A percentile compares a stretch with the other conserved stretches of the same genome.
phyloP scores from a whole-genome alignment of 2,888 invertebrate species.

The Agonopterix subpropinquella region DNA sequence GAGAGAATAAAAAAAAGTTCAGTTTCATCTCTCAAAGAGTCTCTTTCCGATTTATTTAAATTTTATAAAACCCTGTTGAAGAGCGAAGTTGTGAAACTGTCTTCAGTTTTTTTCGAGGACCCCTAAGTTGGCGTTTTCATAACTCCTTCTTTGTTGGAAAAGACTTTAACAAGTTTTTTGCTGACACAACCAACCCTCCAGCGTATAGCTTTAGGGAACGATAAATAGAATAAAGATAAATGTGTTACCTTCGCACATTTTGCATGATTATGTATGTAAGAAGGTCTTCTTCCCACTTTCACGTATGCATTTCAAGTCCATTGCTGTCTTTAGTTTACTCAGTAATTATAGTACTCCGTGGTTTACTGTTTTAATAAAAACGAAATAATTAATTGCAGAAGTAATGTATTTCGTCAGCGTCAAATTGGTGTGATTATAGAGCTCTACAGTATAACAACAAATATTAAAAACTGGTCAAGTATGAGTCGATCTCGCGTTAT shows the following conservation, averaged over 20 bases:
- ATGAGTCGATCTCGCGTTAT: no score
- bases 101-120: constrained; percentile 46
- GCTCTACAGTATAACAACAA: no score
- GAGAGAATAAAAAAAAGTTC: no score
- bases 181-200: constrained; percentile 46
- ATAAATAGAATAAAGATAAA: constrained; percentile 23
- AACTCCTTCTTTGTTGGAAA: constrained; percentile 56
- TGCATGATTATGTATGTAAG: neutral
- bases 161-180: constrained; percentile 60
- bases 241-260: constrained; percentile 5
- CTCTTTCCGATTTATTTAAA: constrained; percentile 53
- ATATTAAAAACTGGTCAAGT: no score
- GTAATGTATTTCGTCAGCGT: no score
- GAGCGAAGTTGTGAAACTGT: constrained; percentile 51
- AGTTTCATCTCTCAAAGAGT: constrained; percentile 10
- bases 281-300: no score
- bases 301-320: no score
- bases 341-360: no score
- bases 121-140: constrained; percentile 65
- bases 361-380: no score
- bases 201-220: constrained; percentile 15
- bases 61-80: constrained; percentile 58
- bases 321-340: no score
- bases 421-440: no score
- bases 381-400: no score